Base-by-base conservation (phyloP, 1,140 invertebrate genomes). In the Metopolophium dirhodum region DNA sequence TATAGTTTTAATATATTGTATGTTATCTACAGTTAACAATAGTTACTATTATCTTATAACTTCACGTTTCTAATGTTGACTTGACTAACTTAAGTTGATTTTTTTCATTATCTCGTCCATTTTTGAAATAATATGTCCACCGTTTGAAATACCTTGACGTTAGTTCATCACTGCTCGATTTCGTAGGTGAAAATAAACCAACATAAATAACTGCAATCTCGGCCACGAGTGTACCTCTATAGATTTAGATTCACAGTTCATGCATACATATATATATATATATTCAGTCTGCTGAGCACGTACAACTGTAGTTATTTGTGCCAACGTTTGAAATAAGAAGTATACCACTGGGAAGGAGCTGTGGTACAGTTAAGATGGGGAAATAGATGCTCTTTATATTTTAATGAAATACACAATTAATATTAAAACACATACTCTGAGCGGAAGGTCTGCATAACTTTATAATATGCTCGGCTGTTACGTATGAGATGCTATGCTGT, bases 351-450 rank as follows among this genome's bases (percentile, higher is more conserved):
- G 61, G 61, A 77, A 77, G 30, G n/a, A 77, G 61, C 61, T 77
- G 61, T 77, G 6, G 61, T 77, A 77, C 30, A 77, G 61, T n/a
- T 18, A 6, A 77, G 61, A 77, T n/a, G 61, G 61, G 61, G n/a
- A 77, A 77, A 77, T 77, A 77, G 61, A 35, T 77, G 61, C 61
- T 77, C 61, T 77, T 77, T 77, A 77, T 77, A 77, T 77, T 77
- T 77, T 77, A 77, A 77, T 77, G 61, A 77, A 77, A 77, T n/a
- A 77, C n/a, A n/a, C 61, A 77, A 77, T 77, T 77, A 77, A 77
- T 77, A 77, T 77, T 77, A 77, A 77, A 77, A n/a, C 30, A 18
- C 30, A n/a, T 14, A 18, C 61, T n/a, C 61, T 30, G 61, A 18
- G n/a, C 14, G 11, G 0, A 77, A 30, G n/a, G 30, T 7, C n/a